A percentile compares a stretch with the other conserved stretches of the same genome.
phyloP scores from a whole-genome alignment of 2,797 vertebrate genomes.

The Propithecus perrieri region DNA sequence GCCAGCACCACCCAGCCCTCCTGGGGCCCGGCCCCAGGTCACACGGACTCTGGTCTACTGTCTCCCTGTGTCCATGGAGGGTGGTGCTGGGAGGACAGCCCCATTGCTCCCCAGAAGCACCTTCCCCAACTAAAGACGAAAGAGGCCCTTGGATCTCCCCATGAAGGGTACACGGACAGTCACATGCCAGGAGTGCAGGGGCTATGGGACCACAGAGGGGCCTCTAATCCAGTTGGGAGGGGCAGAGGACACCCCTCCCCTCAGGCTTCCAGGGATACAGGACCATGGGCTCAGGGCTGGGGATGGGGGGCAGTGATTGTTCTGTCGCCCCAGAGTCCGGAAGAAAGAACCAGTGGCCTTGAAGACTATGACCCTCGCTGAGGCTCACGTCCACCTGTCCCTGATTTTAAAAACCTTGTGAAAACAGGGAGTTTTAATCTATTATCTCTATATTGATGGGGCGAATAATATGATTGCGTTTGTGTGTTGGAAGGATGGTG shows the following conservation, averaged over 20 bases:
- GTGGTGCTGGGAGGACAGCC: background rate
- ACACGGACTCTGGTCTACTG: background rate
- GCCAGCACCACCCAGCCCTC: background rate
- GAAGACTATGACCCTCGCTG: background rate
- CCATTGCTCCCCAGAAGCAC: background rate
- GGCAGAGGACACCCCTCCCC: background rate
- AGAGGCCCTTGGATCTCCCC: background rate
- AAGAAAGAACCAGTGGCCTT: background rate
- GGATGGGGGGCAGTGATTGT: background rate
- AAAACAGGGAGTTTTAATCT: background rate
- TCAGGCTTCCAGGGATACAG: background rate
- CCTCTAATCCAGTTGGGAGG: background rate
- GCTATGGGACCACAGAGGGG: background rate
- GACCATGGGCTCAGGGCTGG: too few species aligned
- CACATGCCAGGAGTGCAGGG: background rate
- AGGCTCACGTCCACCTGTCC: background rate
- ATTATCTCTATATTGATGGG: background rate
- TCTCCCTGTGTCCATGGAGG: background rate
- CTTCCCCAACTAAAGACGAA: background rate
- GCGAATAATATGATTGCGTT: background rate
- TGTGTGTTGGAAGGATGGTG: background rate
- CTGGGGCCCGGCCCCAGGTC: background rate
- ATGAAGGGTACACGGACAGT: background rate
- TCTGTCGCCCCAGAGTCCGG: background rate
- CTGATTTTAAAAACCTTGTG: background rate